Evolutionary conservation across 2,113 vertebrate species (phyloP).

Genomic region (Salminus brasiliensis): DNA sequence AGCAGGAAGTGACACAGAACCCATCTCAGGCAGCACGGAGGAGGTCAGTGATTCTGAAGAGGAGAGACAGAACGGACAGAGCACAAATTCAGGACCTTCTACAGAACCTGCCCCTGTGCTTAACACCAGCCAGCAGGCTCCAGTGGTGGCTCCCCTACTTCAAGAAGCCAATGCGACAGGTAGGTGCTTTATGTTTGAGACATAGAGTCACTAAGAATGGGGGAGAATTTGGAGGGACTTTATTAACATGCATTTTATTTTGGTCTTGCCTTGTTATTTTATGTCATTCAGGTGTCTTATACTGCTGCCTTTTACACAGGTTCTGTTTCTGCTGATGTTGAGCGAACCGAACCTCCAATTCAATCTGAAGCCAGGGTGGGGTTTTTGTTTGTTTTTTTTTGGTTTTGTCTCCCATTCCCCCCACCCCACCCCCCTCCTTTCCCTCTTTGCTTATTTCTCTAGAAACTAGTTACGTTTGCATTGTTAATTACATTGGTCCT

Average conservation of each 20-base stretch:
- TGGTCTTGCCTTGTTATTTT: neutral
- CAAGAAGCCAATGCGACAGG: conserved; percentile 45
- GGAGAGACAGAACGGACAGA: conserved; percentile 45
- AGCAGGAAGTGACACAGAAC: conserved; percentile 56
- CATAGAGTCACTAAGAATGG: neutral
- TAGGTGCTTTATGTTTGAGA: too few relatives aligned
- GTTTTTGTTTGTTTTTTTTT: too few relatives aligned
- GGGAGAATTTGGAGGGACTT: too few relatives aligned
- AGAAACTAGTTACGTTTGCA: too few relatives aligned
- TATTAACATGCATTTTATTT: neutral
- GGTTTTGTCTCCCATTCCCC: too few relatives aligned
- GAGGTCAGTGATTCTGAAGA: conserved; percentile 73
- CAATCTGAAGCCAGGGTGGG: conserved; percentile 50
- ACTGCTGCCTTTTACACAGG: conserved; percentile 48
- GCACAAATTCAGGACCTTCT: neutral
- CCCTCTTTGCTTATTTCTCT: too few relatives aligned
- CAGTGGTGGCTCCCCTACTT: neutral
- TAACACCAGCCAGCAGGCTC: conserved; percentile 29
- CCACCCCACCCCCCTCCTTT: too few relatives aligned
- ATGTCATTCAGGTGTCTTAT: neutral
- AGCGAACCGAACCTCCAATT: conserved; percentile 15
- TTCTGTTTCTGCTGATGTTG: conserved; percentile 37
- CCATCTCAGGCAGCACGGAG: conserved; percentile 68
- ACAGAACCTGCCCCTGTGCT: neutral
- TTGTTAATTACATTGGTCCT: too few relatives aligned